These are phyloP conservation scores for Ranitomeya variabilis DNA, from an alignment of 2,113 vertebrate species.

Conservation along the genomic window DNA sequence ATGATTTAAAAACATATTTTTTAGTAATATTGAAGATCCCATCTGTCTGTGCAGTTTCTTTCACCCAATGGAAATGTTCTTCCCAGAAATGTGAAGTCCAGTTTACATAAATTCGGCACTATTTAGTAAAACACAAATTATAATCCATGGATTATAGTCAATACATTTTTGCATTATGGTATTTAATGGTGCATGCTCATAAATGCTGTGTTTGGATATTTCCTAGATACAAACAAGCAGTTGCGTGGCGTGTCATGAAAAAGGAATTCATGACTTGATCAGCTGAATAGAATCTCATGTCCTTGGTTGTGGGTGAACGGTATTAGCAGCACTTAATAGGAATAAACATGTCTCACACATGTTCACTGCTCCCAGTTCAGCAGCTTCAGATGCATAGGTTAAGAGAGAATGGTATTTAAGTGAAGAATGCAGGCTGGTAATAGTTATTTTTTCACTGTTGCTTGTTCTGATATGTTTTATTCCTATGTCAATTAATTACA, in stretches of 20 bases:
- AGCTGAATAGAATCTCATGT: constrained; percentile 38
- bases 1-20: too few species aligned
- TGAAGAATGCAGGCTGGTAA: constrained; percentile 60
- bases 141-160: background rate
- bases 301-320: constrained; percentile 35
- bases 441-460: constrained; percentile 57
- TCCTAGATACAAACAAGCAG: constrained; percentile 36
- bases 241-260: constrained; percentile 20
- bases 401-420: constrained; percentile 52
- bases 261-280: constrained; percentile 43
- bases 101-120: too few species aligned
- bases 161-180: background rate
- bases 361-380: constrained; percentile 5
- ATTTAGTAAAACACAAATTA: background rate
- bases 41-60: too few species aligned
- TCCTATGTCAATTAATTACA: constrained; percentile 61
- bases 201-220: constrained; percentile 10
- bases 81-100: too few species aligned
- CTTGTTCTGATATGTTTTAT: constrained; percentile 62
- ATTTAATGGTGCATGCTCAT: constrained; percentile 8
- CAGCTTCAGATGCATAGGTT: constrained; percentile 37
- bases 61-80: too few species aligned
- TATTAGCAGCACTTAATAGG: constrained; percentile 25
- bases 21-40: too few species aligned
- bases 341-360: constrained; percentile 44